Base-by-base conservation (phyloP, 2,888 invertebrate genomes). In the Melanostoma mellinum region DNA sequence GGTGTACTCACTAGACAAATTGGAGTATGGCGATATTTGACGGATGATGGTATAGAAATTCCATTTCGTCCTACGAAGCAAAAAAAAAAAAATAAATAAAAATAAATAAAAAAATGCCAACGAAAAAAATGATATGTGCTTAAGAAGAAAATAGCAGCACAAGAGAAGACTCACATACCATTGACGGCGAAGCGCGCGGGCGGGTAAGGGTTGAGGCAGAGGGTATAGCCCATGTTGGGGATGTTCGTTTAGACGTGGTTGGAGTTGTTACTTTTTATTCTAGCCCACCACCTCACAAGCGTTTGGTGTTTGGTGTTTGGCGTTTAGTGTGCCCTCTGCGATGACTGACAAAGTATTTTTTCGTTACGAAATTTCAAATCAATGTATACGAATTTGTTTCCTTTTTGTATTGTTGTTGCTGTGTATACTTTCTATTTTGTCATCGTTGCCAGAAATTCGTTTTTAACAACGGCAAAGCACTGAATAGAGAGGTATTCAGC, bases 271-370 rank as follows among this genome's bases (percentile, higher is more conserved):
- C 20, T 20, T 38, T 35, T 60, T 30, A 44, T 61, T 61, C 61
- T 48, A 10, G 60, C 60, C 46, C 73, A 60, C 40, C 75, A 68
- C 48, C 74, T 30, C 10, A 36, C 10, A 50, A 60, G 35, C 55
- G 46, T 55, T 61, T 20, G 20, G 20, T 20, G 20, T 20, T 20
- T 20, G 20, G 20, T 20, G 20, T 20, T 20, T 20, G 20, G 20
- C 20, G 20, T 20, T 20, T 65, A 53, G 53, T 33, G 46, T 79
- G 58, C 71, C 56, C 52, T 65, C 52, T 71, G 76, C 44, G 80
- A 81, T 67, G 81, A 81, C 76, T 81, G 81, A 76, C 76, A 77
- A 77, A 81, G 77, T 76, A 72, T 72, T 81, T 20, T 71, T 65
- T 76, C 71, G 80, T 81, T 55, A 72, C 76, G 35, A 76, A 67